Percentiles rank a stretch among this genome's conserved stretches.
These are phyloP conservation scores for Nasalis larvatus DNA, from an alignment of 2,113 vertebrate species.

Conservation along the genomic window DNA sequence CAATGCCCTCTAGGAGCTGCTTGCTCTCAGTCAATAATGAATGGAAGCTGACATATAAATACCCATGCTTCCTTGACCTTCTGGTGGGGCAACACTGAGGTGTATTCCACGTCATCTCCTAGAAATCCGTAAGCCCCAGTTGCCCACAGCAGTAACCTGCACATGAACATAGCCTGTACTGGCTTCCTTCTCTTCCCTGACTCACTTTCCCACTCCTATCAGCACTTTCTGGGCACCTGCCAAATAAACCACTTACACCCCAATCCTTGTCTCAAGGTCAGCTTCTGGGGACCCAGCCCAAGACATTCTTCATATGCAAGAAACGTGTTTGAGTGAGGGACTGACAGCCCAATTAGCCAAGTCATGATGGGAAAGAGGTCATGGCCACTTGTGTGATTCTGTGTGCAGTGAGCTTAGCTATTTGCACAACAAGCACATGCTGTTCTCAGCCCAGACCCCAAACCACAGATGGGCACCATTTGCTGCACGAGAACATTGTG, in stretches of 20 bases:
- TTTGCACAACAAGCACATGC: background rate
- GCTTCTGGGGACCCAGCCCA: background rate
- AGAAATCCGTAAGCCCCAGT: background rate
- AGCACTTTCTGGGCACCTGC: background rate
- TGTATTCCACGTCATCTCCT: fast-evolving
- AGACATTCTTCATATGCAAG: fast-evolving
- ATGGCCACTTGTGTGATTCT: background rate
- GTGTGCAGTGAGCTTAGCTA: no score
- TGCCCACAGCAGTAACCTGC: background rate
- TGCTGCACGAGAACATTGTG: fast-evolving
- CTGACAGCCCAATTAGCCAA: background rate
- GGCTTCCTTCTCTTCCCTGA: background rate
- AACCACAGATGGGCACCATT: background rate
- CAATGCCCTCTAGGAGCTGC: background rate
- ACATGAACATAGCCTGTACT: fast-evolving
- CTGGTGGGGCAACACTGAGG: background rate
- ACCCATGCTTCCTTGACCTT: background rate
- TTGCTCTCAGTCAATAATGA: background rate
- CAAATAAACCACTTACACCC: background rate
- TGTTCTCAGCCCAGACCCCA: background rate
- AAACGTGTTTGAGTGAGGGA: background rate
- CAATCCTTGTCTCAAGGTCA: background rate
- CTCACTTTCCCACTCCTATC: background rate
- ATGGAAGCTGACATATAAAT: background rate
- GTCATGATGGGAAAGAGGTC: background rate